Evolutionary conservation across 2,113 vertebrate species (phyloP).

Genomic region (Cygnus buccinator): DNA sequence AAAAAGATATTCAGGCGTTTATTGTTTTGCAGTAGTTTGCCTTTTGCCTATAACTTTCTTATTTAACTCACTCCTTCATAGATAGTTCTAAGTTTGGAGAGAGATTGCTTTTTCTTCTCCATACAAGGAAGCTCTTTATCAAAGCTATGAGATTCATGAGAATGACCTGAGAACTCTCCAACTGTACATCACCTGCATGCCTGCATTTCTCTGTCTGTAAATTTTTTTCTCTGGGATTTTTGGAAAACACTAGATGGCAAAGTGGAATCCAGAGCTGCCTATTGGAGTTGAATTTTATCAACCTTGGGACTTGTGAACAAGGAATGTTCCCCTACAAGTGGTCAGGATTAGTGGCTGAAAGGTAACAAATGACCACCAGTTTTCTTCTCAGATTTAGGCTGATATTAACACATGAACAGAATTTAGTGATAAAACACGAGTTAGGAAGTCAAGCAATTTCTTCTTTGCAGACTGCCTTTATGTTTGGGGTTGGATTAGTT

Average conservation of each 20-base stretch:
- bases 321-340: rapidly evolving
- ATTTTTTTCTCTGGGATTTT: background rate
- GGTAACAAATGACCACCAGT: background rate
- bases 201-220: background rate
- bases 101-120: background rate
- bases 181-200: background rate
- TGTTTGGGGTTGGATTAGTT: background rate
- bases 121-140: background rate
- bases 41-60: background rate
- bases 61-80: background rate
- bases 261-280: background rate
- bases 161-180: background rate
- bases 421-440: background rate
- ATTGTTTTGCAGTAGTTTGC: background rate
- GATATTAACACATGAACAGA: background rate
- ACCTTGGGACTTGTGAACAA: background rate
- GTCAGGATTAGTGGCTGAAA: background rate
- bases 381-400: background rate
- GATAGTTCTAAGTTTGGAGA: background rate
- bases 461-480: background rate
- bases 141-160: background rate
- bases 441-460: background rate
- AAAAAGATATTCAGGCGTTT: background rate
- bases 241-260: background rate
- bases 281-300: background rate